These are phyloP conservation scores for Oncorhynchus tshawytscha DNA, from an alignment of 2,113 vertebrate genomes.

Conservation along the genomic window DNA sequence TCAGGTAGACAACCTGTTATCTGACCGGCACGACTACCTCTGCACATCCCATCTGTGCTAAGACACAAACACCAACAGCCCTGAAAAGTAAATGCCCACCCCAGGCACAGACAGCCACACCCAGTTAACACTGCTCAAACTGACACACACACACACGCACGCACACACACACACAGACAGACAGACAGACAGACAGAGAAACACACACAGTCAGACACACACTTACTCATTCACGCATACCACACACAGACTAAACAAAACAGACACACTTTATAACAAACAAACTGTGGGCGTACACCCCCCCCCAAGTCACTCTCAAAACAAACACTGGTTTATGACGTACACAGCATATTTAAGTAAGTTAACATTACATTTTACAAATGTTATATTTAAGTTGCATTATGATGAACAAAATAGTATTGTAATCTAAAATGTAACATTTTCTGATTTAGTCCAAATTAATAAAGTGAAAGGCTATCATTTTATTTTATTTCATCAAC, in stretches of 20 bases:
- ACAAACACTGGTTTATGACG: neutral
- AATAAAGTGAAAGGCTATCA: neutral
- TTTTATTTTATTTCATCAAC: neutral
- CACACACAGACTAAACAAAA: neutral
- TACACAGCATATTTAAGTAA: neutral
- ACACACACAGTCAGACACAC: neutral
- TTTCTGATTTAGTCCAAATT: neutral
- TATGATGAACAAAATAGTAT: neutral
- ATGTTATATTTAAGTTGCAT: neutral
- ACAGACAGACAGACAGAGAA: neutral
- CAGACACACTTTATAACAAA: neutral
- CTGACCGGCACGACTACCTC: slow-evolving; percentile 49
- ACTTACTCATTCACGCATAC: slow-evolving; percentile 26
- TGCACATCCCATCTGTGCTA: slow-evolving; percentile 67
- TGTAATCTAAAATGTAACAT: neutral
- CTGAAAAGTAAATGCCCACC: slow-evolving; percentile 57
- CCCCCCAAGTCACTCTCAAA: neutral
- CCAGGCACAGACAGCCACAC: slow-evolving; percentile 59
- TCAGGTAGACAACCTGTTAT: slow-evolving; percentile 62
- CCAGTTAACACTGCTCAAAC: slow-evolving; percentile 17
- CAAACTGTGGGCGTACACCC: slow-evolving; percentile 2
- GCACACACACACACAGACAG: neutral
- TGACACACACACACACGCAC: neutral
- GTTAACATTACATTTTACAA: too few species aligned
- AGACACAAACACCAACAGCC: slow-evolving; percentile 60